Evolutionary conservation across 2,888 invertebrate genomes (phyloP).

Genomic region (Machimus atricapillus): DNA sequence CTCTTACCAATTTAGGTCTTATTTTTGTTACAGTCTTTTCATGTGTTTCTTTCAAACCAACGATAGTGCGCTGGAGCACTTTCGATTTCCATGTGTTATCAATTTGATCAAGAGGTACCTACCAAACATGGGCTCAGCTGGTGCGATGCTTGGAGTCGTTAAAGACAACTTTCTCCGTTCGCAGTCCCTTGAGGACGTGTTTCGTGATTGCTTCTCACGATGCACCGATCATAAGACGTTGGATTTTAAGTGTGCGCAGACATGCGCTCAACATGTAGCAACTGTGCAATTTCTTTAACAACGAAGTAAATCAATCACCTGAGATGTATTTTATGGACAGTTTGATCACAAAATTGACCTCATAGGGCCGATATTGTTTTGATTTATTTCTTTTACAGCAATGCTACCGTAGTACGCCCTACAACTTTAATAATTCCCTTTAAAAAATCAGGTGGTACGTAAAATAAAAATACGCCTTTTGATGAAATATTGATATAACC

Average conservation of each 20-base stretch:
- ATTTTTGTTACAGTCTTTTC: background rate
- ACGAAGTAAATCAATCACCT: background rate
- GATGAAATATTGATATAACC: background rate
- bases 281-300: background rate
- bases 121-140: background rate
- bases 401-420: background rate
- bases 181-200: background rate
- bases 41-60: background rate
- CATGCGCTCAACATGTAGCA: background rate
- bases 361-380: background rate
- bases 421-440: background rate
- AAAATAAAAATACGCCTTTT: background rate
- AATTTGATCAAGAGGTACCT: background rate
- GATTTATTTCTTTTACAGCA: background rate
- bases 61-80: background rate
- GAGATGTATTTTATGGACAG: background rate
- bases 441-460: background rate
- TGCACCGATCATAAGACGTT: background rate
- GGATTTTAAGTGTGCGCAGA: background rate
- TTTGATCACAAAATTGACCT: background rate
- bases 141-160: background rate
- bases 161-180: constrained; percentile 26
- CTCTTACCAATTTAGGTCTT: background rate
- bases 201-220: constrained; percentile 13
- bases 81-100: background rate